phyloP scores from a whole-genome alignment of 2,888 invertebrate species.

The Amitus sp. region DNA sequence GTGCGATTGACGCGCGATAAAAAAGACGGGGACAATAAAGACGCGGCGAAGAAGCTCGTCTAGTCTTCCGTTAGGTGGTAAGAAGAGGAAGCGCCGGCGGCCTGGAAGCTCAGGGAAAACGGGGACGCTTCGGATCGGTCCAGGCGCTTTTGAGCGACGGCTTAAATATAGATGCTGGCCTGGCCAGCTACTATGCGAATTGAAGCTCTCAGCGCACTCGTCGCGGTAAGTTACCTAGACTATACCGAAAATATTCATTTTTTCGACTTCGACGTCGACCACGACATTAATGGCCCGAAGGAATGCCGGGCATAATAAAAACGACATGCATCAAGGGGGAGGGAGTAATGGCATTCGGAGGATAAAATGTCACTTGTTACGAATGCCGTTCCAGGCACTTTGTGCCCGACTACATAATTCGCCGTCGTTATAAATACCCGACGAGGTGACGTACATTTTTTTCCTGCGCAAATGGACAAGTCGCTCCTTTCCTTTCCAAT shows the following conservation, averaged over 20 bases:
- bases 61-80: no score
- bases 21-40: no score
- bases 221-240: conserved; percentile 74
- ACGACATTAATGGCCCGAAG: no score
- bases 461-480: conserved; percentile 16
- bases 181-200: conserved; percentile 82
- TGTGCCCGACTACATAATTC: conserved; percentile 14
- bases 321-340: no score
- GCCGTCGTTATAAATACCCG: conserved; percentile 15
- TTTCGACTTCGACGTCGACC: no score
- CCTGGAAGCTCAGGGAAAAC: no score
- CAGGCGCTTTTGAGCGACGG: conserved; percentile 56
- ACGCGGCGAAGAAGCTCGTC: no score
- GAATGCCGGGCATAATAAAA: no score
- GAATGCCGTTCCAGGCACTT: conserved; percentile 8
- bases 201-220: conserved; percentile 79
- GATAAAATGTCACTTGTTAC: no score
- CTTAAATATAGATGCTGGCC: conserved; percentile 72
- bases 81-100: no score
- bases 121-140: conserved; percentile 51
- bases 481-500: conserved; percentile 9
- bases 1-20: no score
- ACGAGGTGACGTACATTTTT: conserved; percentile 11
- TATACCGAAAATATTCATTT: neutral
- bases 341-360: no score